These are phyloP conservation scores for Pantherophis vulpinus DNA, from an alignment of 2,797 vertebrate species.

Conservation along the genomic window DNA sequence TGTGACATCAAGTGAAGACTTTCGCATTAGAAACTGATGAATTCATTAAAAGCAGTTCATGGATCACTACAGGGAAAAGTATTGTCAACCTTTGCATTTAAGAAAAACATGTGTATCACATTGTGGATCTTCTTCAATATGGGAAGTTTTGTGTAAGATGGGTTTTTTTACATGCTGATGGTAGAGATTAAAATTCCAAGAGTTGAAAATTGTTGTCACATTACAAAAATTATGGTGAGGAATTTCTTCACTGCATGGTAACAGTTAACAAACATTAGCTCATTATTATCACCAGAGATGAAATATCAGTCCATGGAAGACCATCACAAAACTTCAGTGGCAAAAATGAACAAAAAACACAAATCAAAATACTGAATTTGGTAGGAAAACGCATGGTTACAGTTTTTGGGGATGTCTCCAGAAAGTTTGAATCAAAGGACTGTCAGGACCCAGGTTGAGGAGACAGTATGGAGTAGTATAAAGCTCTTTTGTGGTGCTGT, in stretches of 20 bases:
- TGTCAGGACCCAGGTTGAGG: not conserved
- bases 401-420: not conserved
- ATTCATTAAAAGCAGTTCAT: not conserved
- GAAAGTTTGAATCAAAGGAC: not conserved
- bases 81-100: not conserved
- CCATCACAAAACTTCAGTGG: not conserved
- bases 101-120: not conserved
- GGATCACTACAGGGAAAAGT: not conserved
- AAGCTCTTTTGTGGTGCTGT: not conserved
- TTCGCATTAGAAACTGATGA: not conserved
- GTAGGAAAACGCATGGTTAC: not conserved
- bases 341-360: not conserved
- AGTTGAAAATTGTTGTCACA: not conserved
- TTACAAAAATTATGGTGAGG: not conserved
- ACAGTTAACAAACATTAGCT: not conserved
- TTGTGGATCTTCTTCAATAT: not conserved
- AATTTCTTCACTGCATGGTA: not conserved
- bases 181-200: not conserved
- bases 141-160: not conserved
- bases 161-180: not conserved
- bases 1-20: not conserved
- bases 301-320: not conserved
- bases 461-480: not conserved
- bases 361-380: not conserved
- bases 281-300: not conserved